These are phyloP conservation scores for Perdita meconis DNA, from an alignment of 2,888 invertebrate species.

Conservation along the genomic window DNA sequence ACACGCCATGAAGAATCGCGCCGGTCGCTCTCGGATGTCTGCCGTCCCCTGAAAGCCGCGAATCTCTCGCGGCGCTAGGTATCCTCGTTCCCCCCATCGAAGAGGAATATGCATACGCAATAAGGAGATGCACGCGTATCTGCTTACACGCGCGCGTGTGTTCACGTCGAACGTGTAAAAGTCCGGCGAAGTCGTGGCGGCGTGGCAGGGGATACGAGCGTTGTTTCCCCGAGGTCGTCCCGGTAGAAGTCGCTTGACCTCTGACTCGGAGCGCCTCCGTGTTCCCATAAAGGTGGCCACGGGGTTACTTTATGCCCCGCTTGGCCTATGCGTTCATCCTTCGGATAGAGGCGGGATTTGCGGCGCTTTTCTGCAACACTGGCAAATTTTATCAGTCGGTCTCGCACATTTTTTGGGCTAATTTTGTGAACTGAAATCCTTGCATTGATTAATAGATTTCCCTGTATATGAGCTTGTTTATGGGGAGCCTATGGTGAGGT, in stretches of 20 bases:
- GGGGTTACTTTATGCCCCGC: conserved; percentile 67
- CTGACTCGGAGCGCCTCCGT: conserved; percentile 71
- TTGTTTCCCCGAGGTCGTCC: conserved; percentile 72
- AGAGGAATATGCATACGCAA: conserved; percentile 49
- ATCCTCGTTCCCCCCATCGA: background rate
- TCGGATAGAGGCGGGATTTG: background rate
- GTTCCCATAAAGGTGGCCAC: conserved; percentile 73
- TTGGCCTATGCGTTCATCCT: conserved; percentile 36
- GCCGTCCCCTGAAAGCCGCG: conserved; percentile 40
- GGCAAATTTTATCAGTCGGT: no score
- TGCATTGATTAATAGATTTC: no score
- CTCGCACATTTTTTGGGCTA: no score
- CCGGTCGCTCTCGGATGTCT: conserved; percentile 46
- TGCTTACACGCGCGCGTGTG: background rate
- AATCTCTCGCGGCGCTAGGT: conserved; percentile 27
- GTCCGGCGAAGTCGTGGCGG: conserved; percentile 47
- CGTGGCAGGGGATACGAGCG: conserved; percentile 45
- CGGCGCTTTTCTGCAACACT: background rate
- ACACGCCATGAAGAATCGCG: background rate
- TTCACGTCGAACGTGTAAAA: conserved; percentile 42
- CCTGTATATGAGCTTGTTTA: no score
- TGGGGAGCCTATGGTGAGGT: no score
- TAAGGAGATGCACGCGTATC: conserved; percentile 35
- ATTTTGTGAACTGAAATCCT: no score
- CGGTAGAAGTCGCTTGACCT: conserved; percentile 74